phyloP scores from a whole-genome alignment of 2,113 vertebrate species.

The Neotoma lepida region DNA sequence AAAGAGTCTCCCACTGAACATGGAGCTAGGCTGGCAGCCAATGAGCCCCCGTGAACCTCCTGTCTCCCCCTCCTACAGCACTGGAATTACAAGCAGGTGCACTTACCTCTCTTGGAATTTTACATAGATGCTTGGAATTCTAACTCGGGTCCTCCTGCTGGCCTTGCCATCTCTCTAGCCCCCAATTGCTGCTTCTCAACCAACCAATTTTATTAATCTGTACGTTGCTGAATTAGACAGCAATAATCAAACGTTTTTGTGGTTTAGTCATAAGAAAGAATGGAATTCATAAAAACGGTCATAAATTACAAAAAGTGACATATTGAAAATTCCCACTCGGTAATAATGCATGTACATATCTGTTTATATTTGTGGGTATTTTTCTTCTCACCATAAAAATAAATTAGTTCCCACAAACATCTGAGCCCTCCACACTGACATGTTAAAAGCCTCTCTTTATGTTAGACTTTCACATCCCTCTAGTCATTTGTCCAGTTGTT shows the following conservation, averaged over 20 bases:
- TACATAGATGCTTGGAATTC: not conserved
- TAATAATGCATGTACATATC: not conserved
- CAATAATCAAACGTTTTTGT: not conserved
- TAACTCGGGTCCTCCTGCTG: too few relatives aligned
- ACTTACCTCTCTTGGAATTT: not conserved
- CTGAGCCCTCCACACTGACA: not conserved
- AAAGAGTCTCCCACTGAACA: too few relatives aligned
- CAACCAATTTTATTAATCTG: not conserved
- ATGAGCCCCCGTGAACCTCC: not conserved
- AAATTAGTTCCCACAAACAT: not conserved
- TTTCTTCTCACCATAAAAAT: conserved; percentile 13
- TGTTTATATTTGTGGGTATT: conserved; percentile 17
- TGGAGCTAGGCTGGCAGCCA: not conserved
- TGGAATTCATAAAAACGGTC: not conserved
- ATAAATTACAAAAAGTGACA: not conserved
- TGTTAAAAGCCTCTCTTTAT: conserved; percentile 39
- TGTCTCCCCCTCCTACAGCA: not conserved
- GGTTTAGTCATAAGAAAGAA: not conserved
- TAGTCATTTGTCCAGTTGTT: conserved; percentile 64
- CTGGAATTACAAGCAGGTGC: not conserved
- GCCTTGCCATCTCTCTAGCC: not conserved
- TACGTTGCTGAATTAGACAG: conserved; percentile 37
- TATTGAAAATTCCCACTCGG: not conserved
- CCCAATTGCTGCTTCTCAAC: not conserved
- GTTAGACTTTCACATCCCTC: conserved; percentile 53